Base-by-base conservation (phyloP, 2,888 invertebrate species). In the Catocala sponsa region DNA sequence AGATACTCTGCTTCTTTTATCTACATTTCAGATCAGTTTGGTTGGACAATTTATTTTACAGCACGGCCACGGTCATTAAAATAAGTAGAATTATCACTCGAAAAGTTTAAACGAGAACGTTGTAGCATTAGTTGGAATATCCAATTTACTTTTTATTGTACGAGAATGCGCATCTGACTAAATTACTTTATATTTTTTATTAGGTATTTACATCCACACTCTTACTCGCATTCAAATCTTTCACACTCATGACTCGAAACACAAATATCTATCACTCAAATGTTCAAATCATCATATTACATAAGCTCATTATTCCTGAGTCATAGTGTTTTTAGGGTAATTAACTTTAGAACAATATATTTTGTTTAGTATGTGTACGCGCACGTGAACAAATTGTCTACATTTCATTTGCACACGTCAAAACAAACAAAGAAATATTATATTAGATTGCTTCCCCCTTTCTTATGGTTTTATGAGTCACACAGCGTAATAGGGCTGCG, bases 1-100 rank as follows among this genome's bases (percentile, higher is more conserved):
- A 9, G 35, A 38, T 9, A 38, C 35, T 6, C 35, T 38, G 35
- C 11, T 69, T 54, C 54, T 56, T 56, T 72, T 58, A 55, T 46
- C 72, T 72, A 50, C 35, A 32, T 57, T 51, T 68, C 58, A 49
- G 59, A 59, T 63, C 59, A 55, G 63, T 13, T 57, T 33, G 51
- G 35, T 7, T 38, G 43, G 49, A 53, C 63, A 72, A 69, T 59
- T 58, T 68, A 50, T 72, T 69, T 72, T 59, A 68, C 54, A 48
- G 58, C 46, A 50, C 42, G 12, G 46, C 48, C 42, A 35, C 41
- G 42, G 49, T 68, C 73, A 63, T 72, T 72, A 70, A 49, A 70
- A 50, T 62, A 55, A 65, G 48, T 65, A 60, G 44, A 60, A 60
- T 51, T 70, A 70, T 56, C 47, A 60, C 46, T 51, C 35, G 58